phyloP scores from a whole-genome alignment of 2,113 vertebrate species.

The Alethe diademata region DNA sequence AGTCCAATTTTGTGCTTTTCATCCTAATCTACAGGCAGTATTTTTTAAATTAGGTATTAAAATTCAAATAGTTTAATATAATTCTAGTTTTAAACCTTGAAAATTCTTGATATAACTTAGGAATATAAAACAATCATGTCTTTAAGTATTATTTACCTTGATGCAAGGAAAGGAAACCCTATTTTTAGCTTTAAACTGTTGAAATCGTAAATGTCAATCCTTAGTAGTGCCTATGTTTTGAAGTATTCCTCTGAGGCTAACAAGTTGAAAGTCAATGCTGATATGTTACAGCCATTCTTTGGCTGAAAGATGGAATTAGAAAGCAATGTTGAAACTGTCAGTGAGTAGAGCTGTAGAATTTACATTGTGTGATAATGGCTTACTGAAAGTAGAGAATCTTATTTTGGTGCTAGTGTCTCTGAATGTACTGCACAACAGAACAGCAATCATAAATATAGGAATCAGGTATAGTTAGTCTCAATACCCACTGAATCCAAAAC shows the following conservation, averaged over 20 bases:
- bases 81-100: not conserved
- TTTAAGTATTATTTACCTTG: conserved; percentile 10
- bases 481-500: not conserved
- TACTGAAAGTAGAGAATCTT: not conserved
- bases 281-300: not conserved
- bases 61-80: not conserved
- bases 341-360: not conserved
- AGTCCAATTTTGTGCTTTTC: not conserved
- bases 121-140: not conserved
- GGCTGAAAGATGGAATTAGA: conserved; percentile 30
- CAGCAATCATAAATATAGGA: not conserved
- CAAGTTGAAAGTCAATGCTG: conserved; percentile 20
- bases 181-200: not conserved
- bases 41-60: not conserved
- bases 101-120: not conserved
- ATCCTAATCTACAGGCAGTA: not conserved
- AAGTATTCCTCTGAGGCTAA: not conserved
- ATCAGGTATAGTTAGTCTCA: not conserved
- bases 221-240: not conserved
- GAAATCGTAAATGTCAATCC: not conserved
- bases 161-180: not conserved
- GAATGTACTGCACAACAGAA: not conserved
- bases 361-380: not conserved
- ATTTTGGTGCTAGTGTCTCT: not conserved
- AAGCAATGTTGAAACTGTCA: conserved; percentile 17